Evolutionary conservation across 2,888 invertebrate genomes (phyloP).

Genomic region (Cenopis cana): DNA sequence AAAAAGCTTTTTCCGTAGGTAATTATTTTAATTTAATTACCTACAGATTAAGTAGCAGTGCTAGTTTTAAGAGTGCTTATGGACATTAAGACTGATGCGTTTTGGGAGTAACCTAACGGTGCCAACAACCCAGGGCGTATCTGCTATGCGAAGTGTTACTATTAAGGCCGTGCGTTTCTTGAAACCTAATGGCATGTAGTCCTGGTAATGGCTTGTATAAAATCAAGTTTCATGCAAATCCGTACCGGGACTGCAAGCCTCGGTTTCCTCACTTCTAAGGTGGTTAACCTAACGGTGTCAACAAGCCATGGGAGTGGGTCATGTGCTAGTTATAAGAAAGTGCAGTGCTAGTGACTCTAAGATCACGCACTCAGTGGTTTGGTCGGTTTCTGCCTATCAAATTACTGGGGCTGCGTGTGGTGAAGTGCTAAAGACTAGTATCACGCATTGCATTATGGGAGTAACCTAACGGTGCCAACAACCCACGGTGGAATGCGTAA

Average conservation of each 20-base stretch:
- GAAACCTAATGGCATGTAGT: neutral
- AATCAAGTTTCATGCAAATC: neutral
- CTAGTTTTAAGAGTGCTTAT: neutral
- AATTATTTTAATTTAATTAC: neutral
- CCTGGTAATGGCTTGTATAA: neutral
- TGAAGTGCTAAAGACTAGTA: conserved; percentile 10
- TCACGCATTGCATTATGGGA: conserved; percentile 2
- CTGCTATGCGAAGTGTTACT: conserved; percentile 1
- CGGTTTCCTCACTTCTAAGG: conserved; percentile 10
- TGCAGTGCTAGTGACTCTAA: conserved; percentile 26
- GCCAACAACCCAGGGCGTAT: conserved; percentile 17
- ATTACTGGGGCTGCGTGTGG: neutral
- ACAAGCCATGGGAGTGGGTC: conserved; percentile 10
- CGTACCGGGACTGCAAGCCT: conserved; percentile 4
- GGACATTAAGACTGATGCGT: conserved; percentile 4
- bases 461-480: conserved; percentile 28
- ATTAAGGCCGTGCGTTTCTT: conserved; percentile 19
- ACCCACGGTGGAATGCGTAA: neutral
- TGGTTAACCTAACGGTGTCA: conserved; percentile 30
- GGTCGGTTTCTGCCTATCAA: conserved; percentile 12
- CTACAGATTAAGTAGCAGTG: conserved; percentile 2
- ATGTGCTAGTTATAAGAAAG: conserved; percentile 8
- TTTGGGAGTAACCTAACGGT: conserved; percentile 26
- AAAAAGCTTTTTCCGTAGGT: neutral
- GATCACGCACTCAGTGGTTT: conserved; percentile 17